These are phyloP conservation scores for Apodemia mormo DNA, from an alignment of 2,888 invertebrate species.

Conservation along the genomic window DNA sequence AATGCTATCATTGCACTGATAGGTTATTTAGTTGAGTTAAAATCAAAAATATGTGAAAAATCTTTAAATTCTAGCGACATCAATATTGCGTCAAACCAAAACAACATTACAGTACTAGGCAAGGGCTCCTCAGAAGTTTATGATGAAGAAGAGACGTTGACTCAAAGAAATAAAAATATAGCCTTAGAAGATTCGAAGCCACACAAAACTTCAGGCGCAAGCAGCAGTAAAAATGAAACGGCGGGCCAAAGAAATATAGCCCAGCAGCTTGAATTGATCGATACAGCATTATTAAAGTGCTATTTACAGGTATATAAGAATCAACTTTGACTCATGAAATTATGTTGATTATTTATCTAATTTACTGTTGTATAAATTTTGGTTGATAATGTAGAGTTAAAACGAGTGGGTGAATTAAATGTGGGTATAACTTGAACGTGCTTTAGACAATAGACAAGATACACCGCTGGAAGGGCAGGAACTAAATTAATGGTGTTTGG, in stretches of 20 bases:
- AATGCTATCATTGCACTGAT: constrained; percentile 93
- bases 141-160: neutral
- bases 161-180: neutral
- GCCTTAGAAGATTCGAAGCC: neutral
- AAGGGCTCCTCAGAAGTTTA: neutral
- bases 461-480: too few relatives aligned
- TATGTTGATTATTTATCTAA: too few relatives aligned
- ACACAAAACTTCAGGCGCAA: constrained; percentile 51
- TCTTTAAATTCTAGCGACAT: constrained; percentile 21
- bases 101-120: constrained; percentile 34
- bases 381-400: too few relatives aligned
- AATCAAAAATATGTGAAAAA: constrained; percentile 44
- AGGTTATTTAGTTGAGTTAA: constrained; percentile 92
- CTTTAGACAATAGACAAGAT: too few relatives aligned
- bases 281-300: constrained; percentile 97
- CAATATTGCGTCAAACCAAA: neutral
- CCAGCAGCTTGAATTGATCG: constrained; percentile 91
- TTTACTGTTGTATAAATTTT: too few relatives aligned
- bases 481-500: too few relatives aligned
- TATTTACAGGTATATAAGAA: constrained; percentile 84
- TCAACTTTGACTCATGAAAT: too few relatives aligned
- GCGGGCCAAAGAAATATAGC: constrained; percentile 55
- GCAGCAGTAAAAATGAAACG: constrained; percentile 42
- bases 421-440: too few relatives aligned
- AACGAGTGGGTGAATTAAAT: too few relatives aligned